Conservation (phyloP, 2,797 vertebrate species). For the Pachyuromys duprasi region DNA sequence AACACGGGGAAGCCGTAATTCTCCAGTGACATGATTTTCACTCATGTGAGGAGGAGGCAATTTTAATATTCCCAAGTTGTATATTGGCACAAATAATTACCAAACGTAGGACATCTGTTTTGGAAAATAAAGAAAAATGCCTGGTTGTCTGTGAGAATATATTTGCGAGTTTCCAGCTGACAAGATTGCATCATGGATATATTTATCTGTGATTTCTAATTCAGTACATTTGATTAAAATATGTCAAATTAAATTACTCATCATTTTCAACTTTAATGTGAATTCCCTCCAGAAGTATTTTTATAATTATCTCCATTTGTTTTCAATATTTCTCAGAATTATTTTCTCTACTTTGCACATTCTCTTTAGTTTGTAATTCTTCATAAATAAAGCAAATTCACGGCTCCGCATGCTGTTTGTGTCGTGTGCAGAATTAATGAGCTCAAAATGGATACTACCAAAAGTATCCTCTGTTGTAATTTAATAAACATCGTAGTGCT, state of each 20-base stretch:
- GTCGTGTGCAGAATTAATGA: not conserved
- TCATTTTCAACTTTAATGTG: conserved; percentile 27
- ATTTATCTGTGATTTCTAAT: conserved; percentile 63
- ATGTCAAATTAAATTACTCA: conserved; percentile 72
- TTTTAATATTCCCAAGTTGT: conserved; percentile 18
- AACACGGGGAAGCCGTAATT: not conserved
- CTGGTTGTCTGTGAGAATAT: not conserved
- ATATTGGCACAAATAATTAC: not conserved
- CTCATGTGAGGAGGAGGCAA: not conserved
- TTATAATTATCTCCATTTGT: conserved; percentile 49
- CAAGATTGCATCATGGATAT: conserved; percentile 56
- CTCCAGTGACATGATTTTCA: not conserved
- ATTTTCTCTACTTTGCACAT: conserved; percentile 7
- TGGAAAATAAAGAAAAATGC: conserved; percentile 29
- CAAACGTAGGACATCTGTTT: conserved; percentile 49
- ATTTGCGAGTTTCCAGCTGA: conserved; percentile 22
- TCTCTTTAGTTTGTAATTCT: not conserved
- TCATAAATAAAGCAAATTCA: not conserved
- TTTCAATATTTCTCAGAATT: conserved; percentile 15
- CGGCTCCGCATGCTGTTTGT: not conserved
- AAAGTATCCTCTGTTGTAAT: not conserved
- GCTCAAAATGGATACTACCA: not conserved
- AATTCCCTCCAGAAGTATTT: conserved; percentile 69
- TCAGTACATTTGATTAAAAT: conserved; percentile 70
- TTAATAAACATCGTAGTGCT: not conserved